Base-by-base conservation (phyloP, 2,888 invertebrate species). In the Watsonalla binaria region DNA sequence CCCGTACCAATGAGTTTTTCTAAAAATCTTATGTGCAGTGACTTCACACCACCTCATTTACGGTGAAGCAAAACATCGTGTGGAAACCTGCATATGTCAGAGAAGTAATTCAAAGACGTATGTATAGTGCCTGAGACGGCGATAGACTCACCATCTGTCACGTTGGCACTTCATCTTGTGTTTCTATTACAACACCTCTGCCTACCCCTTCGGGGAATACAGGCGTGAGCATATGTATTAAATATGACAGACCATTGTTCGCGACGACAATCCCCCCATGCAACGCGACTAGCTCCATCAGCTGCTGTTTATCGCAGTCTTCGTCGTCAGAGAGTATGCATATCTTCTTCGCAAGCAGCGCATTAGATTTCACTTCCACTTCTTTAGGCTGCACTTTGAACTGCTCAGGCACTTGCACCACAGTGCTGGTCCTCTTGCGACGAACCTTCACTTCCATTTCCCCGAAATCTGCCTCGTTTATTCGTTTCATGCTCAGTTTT, bases 211-310 rank as follows among this genome's bases (percentile, higher is more conserved):
- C n/a, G n/a, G n/a, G n/a, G n/a, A n/a, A n/a, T n/a, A n/a, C n/a
- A n/a, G n/a, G n/a, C n/a, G n/a, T n/a, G n/a, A n/a, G n/a, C n/a
- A n/a, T n/a, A n/a, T n/a, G n/a, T 42, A 35, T 47, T 14, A 33
- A 47, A 39, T 45, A 52, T 52, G 7, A 63, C 76, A 72, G 56
- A 87, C 89, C 82, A 15, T 68, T 60, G 66, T 85, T 83, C 53
- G 81, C 80, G 6, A 86, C 84, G 51, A 80, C 76, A 50, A 65
- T 82, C 5, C 89, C 90, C 5, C 84, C 78, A 35, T 90, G 90
- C 8, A 82, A 75, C 56, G 74, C 69, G 6, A 90, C 72, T 9
- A 88, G 78, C 51, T 66, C 68, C 7, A 72, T 67, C 51, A 90
- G 63, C 0, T 89, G 82, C 0, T 66, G 59, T 51, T 73, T 80